A percentile compares a stretch with the other conserved stretches of the same genome.
Conservation (phyloP, 2,113 vertebrate genomes). For the Proterorhinus semilunaris region DNA sequence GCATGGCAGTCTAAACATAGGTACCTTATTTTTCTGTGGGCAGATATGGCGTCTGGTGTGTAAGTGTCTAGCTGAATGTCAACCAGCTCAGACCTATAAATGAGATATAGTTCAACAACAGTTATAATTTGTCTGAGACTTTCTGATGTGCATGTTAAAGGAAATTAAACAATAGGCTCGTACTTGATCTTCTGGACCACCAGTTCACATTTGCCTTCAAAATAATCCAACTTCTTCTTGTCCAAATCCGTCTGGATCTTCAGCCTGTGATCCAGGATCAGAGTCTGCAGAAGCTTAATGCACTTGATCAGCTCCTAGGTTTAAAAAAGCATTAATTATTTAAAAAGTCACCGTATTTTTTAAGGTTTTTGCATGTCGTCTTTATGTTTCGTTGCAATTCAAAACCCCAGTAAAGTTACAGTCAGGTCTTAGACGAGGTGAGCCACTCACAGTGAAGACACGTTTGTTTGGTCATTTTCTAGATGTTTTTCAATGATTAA, state of each 20-base stretch:
- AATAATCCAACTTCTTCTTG: slow-evolving; percentile 80
- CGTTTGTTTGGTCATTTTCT: too few relatives aligned
- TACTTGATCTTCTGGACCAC: slow-evolving; percentile 85
- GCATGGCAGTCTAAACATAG: slow-evolving; percentile 5
- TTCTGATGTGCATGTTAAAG: background rate
- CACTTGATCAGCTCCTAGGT: slow-evolving; percentile 81
- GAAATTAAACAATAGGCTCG: slow-evolving; percentile 17
- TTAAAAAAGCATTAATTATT: background rate
- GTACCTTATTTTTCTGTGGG: slow-evolving; percentile 83
- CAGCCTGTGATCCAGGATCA: slow-evolving; percentile 80
- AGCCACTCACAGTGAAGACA: too few relatives aligned
- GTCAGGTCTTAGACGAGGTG: too few relatives aligned
- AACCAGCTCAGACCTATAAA: slow-evolving; percentile 80
- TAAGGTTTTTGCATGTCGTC: too few relatives aligned
- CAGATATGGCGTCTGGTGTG: slow-evolving; percentile 76
- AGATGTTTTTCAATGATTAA: too few relatives aligned
- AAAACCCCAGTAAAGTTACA: too few relatives aligned
- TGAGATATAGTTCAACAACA: background rate
- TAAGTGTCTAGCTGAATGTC: slow-evolving; percentile 83
- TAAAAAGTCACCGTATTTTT: too few relatives aligned
- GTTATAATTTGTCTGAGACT: background rate
- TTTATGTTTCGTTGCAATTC: too few relatives aligned
- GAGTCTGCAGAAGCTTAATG: slow-evolving; percentile 77
- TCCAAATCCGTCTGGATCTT: slow-evolving; percentile 81
- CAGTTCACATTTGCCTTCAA: slow-evolving; percentile 83